These are phyloP conservation scores for Pogonocichla stellata DNA, from an alignment of 2,113 vertebrate species.

Conservation along the genomic window DNA sequence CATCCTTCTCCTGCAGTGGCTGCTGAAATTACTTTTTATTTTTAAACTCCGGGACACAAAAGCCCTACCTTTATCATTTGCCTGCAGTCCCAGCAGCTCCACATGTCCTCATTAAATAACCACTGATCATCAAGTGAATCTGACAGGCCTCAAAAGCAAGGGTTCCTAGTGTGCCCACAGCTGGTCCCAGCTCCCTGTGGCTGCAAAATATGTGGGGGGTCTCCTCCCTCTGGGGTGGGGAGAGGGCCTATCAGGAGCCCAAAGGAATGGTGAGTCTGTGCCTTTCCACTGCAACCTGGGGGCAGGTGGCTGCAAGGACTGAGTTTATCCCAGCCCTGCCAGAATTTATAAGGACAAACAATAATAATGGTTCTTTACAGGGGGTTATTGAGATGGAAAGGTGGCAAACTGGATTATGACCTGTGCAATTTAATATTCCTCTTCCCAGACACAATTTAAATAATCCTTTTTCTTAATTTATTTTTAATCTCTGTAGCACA, in stretches of 20 bases:
- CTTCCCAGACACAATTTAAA: background rate
- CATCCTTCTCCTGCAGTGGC: background rate
- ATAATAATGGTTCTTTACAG: background rate
- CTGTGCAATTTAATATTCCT: background rate
- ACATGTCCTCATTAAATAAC: background rate
- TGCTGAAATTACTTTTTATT: constrained; percentile 3
- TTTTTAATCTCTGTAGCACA: background rate
- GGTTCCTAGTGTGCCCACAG: background rate
- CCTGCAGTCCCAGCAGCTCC: background rate
- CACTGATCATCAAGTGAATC: background rate
- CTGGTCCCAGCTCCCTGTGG: background rate
- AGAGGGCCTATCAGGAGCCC: background rate
- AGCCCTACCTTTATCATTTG: background rate
- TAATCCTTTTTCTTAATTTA: background rate
- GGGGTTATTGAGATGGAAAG: background rate
- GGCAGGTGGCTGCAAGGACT: background rate
- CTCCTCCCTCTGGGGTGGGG: background rate
- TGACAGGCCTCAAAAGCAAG: background rate
- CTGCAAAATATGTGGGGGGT: background rate
- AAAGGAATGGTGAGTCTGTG: background rate
- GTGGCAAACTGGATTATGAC: background rate
- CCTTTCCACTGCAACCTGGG: background rate
- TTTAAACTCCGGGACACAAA: background rate
- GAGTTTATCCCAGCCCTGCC: background rate
- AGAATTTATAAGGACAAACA: background rate